Evolutionary conservation across 1,140 invertebrate genomes (phyloP), one percentile per base, ranked within the genome.

Genomic region (Manduca sexta): DNA sequence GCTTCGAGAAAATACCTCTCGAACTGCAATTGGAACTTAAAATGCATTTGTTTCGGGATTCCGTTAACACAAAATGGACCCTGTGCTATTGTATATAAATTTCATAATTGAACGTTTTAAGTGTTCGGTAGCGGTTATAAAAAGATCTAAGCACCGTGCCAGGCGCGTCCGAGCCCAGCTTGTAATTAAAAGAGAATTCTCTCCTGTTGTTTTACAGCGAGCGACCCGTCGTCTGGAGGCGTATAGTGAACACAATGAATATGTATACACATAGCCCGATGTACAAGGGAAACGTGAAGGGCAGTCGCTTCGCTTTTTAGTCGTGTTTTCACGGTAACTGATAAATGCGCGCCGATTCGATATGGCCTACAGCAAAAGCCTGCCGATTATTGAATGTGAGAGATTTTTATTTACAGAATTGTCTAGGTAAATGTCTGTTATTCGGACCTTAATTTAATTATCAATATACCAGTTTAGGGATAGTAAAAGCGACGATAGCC

Each of bases 121-220:
- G 11, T 26, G 43, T n/a, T 21, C 3, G 31, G 14, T 45, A 42
- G 44, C 46, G 46, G 49, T 58, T 41, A 52, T 45, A 53, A 58
- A 53, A 53, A 50, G 35, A 51, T 56, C 56, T 52, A 58, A 58
- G 50, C 56, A 52, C 49, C 40, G 49, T 39, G 29, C 47, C n/a
- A 45, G 48, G 34, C 34, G 37, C 51, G 52, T 58, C 49, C 60
- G 52, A 53, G 45, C 42, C 49, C 35, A 37, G 45, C 40, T 54
- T 49, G 56, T 63, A 63, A 63, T 63, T 63, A 63, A 63, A 63
- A 59, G 56, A 39, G 52, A 50, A 59, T 63, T 63, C 56, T 54
- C 52, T 56, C 46, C 46, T 46, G 56, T 63, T 63, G 60, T 63
- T 63, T 58, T 56, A 63, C 52, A 56, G 45, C 50, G 38, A 39